Conservation (phyloP, 37 sponge, comb jelly and placozoan genomes). For the Beroe ovata region DNA sequence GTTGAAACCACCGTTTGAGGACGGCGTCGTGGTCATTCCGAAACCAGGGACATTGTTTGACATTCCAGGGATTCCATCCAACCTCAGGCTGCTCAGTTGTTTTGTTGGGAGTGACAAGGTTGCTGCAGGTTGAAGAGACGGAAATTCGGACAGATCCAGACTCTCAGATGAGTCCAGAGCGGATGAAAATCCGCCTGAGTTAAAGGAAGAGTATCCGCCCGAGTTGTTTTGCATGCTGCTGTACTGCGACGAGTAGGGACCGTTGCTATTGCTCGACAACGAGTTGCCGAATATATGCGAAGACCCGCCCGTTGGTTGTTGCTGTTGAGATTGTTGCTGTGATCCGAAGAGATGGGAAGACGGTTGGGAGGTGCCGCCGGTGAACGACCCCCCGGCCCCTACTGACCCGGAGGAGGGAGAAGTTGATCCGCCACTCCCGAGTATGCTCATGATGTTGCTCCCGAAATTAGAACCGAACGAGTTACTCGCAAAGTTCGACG, state of each 20-base stretch:
- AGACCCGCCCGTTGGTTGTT: neutral
- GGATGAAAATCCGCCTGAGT: conserved; percentile 7
- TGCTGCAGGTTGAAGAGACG: conserved; percentile 13
- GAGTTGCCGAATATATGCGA: conserved; percentile 42
- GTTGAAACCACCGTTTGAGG: neutral
- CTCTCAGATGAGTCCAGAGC: conserved; percentile 49
- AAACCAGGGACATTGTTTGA: conserved; percentile 5
- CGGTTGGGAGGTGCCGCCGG: neutral
- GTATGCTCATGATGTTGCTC: neutral
- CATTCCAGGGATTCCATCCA: neutral
- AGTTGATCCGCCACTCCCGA: conserved; percentile 26
- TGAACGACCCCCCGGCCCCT: neutral
- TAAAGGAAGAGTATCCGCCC: conserved; percentile 17
- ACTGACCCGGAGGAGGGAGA: neutral
- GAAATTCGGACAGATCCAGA: conserved; percentile 56
- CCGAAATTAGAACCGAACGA: conserved; percentile 4
- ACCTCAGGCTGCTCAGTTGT: conserved; percentile 36
- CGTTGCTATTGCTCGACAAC: conserved; percentile 5
- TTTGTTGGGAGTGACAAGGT: neutral
- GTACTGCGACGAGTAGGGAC: conserved; percentile 35
- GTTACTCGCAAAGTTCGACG: neutral
- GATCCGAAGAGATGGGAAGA: neutral
- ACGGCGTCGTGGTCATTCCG: neutral
- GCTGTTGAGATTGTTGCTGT: conserved; percentile 34
- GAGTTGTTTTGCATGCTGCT: conserved; percentile 25